phyloP scores from a whole-genome alignment of 2,113 vertebrate genomes.

The Sylvia atricapilla region DNA sequence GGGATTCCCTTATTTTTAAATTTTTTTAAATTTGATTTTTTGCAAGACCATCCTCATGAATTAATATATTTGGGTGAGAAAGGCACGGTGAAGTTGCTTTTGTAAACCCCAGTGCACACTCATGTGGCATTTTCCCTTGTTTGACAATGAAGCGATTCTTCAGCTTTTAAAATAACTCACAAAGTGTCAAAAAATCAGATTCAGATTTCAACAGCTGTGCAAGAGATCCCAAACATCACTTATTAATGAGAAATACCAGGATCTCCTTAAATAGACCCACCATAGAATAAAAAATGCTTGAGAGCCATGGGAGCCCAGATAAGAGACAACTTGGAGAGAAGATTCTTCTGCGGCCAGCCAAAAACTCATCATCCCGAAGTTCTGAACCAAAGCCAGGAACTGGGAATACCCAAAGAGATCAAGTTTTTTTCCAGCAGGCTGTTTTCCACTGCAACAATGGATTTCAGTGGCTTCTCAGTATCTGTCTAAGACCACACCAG shows the following conservation, averaged over 20 bases:
- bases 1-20: accelerated
- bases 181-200: not conserved
- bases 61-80: not conserved
- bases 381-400: not conserved
- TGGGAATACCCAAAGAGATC: not conserved
- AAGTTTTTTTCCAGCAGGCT: not conserved
- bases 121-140: not conserved
- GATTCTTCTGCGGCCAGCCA: not conserved
- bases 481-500: not conserved
- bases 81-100: not conserved
- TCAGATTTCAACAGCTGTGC: not conserved
- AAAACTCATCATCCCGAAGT: not conserved
- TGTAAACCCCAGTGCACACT: not conserved
- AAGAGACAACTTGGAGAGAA: not conserved
- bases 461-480: not conserved
- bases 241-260: not conserved
- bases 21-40: not conserved
- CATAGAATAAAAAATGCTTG: not conserved
- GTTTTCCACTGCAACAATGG: not conserved
- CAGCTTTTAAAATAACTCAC: not conserved
- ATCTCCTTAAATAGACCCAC: not conserved
- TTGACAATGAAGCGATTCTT: not conserved
- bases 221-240: not conserved
- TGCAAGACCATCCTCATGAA: not conserved
- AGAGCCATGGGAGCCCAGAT: not conserved